Percentiles rank a stretch among this genome's conserved stretches.
Conservation (phyloP, 2,113 vertebrate species). For the Petrocephalus microphthalmus region DNA sequence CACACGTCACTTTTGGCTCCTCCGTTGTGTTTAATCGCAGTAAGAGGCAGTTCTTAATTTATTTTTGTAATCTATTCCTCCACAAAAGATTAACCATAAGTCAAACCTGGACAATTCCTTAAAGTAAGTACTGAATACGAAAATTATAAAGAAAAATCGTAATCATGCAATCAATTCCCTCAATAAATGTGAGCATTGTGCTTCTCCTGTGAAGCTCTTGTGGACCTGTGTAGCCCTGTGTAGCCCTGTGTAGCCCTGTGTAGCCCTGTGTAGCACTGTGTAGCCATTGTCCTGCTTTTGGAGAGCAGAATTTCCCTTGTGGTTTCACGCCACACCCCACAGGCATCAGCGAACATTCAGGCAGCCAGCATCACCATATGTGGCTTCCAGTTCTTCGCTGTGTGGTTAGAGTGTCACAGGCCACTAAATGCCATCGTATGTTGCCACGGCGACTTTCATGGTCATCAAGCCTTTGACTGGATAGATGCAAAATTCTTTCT, state of each 20-base stretch:
- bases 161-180: neutral
- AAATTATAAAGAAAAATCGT: neutral
- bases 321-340: neutral
- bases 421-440: neutral
- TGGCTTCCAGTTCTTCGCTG: neutral
- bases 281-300: neutral
- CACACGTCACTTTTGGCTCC: neutral
- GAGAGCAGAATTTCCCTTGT: neutral
- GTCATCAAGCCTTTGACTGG: neutral
- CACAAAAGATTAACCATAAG: neutral
- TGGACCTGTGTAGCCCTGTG: neutral
- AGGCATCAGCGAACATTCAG: neutral
- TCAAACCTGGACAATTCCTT: neutral
- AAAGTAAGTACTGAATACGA: neutral
- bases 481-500: neutral
- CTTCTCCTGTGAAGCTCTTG: neutral
- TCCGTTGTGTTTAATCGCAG: neutral
- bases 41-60: neutral
- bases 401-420: neutral
- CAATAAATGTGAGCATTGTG: neutral
- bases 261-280: neutral
- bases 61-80: neutral
- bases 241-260: neutral
- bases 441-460: neutral
- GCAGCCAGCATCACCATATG: neutral